Percentiles rank a stretch among this genome's conserved stretches.
Evolutionary conservation across 2,113 vertebrate genomes (phyloP).

Genomic region (Tragelaphus imberbis): DNA sequence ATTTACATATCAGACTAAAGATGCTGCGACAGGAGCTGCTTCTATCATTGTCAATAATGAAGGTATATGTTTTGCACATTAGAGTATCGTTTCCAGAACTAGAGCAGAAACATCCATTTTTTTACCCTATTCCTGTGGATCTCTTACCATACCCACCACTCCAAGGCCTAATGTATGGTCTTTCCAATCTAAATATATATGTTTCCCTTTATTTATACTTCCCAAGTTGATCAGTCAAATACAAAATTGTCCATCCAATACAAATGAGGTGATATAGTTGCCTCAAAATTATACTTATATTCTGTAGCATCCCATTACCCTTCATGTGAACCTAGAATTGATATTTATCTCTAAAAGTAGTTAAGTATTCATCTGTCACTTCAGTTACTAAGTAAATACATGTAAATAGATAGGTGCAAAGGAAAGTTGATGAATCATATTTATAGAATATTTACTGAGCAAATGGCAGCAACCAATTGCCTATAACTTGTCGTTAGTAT

Average conservation of each 20-base stretch:
- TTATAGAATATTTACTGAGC: conserved; percentile 53
- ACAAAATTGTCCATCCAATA: neutral
- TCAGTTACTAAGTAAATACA: conserved; percentile 38
- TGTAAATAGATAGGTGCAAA: conserved; percentile 39
- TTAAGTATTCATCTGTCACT: conserved; percentile 41
- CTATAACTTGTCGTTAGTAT: neutral
- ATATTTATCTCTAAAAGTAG: conserved; percentile 2
- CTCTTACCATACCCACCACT: neutral
- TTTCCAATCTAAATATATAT: neutral
- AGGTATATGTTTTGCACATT: conserved; percentile 82
- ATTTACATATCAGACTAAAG: conserved; percentile 89
- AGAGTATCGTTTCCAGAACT: conserved; percentile 47
- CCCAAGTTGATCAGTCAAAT: neutral
- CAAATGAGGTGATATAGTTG: neutral
- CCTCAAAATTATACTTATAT: neutral
- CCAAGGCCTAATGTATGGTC: neutral
- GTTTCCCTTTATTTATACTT: neutral
- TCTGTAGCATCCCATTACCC: neutral
- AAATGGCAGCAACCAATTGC: conserved; percentile 51
- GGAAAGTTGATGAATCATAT: conserved; percentile 39
- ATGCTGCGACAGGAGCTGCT: conserved; percentile 92
- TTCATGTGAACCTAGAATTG: neutral
- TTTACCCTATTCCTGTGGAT: neutral
- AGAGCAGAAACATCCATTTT: conserved; percentile 18
- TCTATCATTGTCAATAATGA: conserved; percentile 92